Evolutionary conservation across 2,888 invertebrate genomes (phyloP).

Genomic region (Microchrysa polita): DNA sequence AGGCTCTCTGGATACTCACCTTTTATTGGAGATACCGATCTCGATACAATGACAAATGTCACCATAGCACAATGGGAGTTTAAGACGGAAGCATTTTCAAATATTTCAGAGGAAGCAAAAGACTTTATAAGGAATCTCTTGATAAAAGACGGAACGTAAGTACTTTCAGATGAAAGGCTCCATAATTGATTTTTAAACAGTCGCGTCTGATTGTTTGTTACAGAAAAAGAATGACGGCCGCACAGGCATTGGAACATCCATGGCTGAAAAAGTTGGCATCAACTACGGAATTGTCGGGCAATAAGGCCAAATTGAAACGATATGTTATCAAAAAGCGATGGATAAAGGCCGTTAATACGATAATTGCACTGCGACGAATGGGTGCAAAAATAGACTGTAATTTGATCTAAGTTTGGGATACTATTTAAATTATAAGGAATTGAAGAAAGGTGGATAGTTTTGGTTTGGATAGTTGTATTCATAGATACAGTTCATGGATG

Average conservation of each 20-base stretch:
- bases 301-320: slow-evolving; percentile 82
- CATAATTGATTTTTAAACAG: slow-evolving; percentile 15
- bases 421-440: background rate
- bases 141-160: slow-evolving; percentile 87
- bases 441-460: background rate
- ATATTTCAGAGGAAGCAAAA: slow-evolving; percentile 89
- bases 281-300: slow-evolving; percentile 73
- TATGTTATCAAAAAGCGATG: slow-evolving; percentile 91
- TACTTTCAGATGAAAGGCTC: slow-evolving; percentile 53
- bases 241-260: slow-evolving; percentile 77
- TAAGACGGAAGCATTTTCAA: slow-evolving; percentile 91
- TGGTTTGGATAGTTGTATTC: too few relatives aligned
- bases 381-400: slow-evolving; percentile 79
- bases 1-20: slow-evolving; percentile 92
- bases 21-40: slow-evolving; percentile 93
- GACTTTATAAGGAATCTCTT: slow-evolving; percentile 90
- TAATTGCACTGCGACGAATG: slow-evolving; percentile 86
- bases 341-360: slow-evolving; percentile 89
- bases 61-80: slow-evolving; percentile 93
- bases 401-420: slow-evolving; percentile 54
- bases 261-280: slow-evolving; percentile 78
- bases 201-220: slow-evolving; percentile 43
- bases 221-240: slow-evolving; percentile 79
- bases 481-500: too few relatives aligned
- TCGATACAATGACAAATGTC: slow-evolving; percentile 94